A percentile compares a stretch with the other conserved stretches of the same genome.
Evolutionary conservation across 2,113 vertebrate genomes (phyloP).

Genomic region (Podiceps cristatus): DNA sequence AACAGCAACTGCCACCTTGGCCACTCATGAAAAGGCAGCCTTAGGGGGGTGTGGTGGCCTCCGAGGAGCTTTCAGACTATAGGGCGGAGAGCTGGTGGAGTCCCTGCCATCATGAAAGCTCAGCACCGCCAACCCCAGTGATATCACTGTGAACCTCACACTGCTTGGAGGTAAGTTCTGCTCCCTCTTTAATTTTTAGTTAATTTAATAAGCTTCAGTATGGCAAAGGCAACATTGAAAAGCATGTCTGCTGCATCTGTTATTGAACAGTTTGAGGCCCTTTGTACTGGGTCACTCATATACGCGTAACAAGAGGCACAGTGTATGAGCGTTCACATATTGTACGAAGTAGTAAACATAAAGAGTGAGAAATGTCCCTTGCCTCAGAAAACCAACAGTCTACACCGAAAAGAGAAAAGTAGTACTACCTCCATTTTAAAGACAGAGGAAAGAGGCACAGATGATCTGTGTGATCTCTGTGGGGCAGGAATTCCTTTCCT

Average conservation of each 20-base stretch:
- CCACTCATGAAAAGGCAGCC: not conserved
- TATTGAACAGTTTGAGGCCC: not conserved
- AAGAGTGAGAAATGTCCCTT: not conserved
- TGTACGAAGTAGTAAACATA: not conserved
- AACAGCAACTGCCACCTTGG: not conserved
- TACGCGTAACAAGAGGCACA: not conserved
- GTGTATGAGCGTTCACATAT: not conserved
- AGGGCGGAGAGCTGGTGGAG: not conserved
- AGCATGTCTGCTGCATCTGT: not conserved
- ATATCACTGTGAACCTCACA: not conserved
- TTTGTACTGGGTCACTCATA: not conserved
- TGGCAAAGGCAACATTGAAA: not conserved
- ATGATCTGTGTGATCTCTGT: not conserved
- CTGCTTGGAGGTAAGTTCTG: not conserved
- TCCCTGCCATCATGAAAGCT: not conserved
- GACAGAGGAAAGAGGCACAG: not conserved
- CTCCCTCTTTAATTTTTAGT: not conserved
- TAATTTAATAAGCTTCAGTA: not conserved
- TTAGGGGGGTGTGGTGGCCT: too few relatives aligned
- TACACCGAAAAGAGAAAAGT: not conserved
- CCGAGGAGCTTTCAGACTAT: not conserved
- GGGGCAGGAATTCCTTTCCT: not conserved
- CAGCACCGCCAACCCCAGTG: not conserved
- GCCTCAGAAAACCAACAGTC: not conserved
- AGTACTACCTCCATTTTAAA: not conserved